A percentile compares a stretch with the other conserved stretches of the same genome.
These are phyloP conservation scores for Pachyuromys duprasi DNA, from an alignment of 2,797 vertebrate genomes.

Conservation along the genomic window DNA sequence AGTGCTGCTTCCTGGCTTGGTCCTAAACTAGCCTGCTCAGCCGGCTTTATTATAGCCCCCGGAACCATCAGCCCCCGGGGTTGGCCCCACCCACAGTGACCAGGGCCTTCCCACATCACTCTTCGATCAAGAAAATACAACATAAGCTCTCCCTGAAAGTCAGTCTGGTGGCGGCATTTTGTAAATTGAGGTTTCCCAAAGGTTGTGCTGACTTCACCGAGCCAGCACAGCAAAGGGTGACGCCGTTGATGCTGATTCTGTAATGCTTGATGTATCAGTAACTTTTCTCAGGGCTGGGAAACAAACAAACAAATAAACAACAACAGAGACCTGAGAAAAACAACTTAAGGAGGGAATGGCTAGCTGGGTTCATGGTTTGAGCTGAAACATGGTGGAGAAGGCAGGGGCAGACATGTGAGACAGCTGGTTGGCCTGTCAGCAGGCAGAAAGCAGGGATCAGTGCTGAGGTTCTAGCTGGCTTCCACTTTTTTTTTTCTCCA, in stretches of 20 bases:
- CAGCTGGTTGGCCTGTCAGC: background rate
- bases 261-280: background rate
- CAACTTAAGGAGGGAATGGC: background rate
- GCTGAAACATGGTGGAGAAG: background rate
- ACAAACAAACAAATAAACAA: too few species aligned
- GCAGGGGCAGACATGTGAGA: background rate
- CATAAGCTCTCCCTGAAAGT: background rate
- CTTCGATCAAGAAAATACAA: background rate
- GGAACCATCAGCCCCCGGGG: background rate
- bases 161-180: background rate
- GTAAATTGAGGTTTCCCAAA: background rate
- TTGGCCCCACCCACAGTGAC: background rate
- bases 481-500: background rate
- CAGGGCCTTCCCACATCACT: background rate
- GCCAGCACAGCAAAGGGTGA: background rate
- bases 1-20: background rate
- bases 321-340: background rate
- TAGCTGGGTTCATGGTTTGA: background rate
- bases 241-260: background rate
- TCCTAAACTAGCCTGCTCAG: too few species aligned
- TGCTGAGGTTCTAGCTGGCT: background rate
- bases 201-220: background rate
- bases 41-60: background rate
- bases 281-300: background rate
- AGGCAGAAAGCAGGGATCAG: background rate